Percentiles rank a stretch among this genome's conserved stretches.
phyloP scores from a whole-genome alignment of 2,888 invertebrate species.

The Leucophenga maculata region DNA sequence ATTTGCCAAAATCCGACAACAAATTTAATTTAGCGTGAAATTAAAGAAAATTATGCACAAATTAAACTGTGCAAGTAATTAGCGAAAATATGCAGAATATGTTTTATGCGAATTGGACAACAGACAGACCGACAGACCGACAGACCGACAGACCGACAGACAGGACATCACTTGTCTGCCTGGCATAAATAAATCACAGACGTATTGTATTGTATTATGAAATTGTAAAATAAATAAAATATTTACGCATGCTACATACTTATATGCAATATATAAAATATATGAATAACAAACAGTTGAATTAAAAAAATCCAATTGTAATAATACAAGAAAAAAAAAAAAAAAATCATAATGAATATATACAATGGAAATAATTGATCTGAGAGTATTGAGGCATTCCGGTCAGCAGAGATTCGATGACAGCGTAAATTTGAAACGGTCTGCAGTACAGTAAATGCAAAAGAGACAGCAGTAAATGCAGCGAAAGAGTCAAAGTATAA shows the following conservation, averaged over 20 bases:
- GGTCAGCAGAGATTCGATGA: neutral
- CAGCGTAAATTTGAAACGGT: neutral
- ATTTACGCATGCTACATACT: no score
- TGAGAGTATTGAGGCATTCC: neutral
- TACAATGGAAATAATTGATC: slow-evolving; percentile 17
- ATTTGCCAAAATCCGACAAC: neutral
- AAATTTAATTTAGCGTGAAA: slow-evolving; percentile 61
- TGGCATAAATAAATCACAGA: neutral
- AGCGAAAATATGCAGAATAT: neutral
- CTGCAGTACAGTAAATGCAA: neutral
- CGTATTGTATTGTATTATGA: neutral
- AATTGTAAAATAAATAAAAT: neutral
- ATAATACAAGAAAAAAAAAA: slow-evolving; percentile 4
- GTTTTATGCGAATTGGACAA: no score
- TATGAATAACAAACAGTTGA: neutral
- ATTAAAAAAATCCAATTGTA: neutral
- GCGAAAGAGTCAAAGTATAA: no score
- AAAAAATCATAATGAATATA: slow-evolving; percentile 11
- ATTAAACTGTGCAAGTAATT: slow-evolving; percentile 11
- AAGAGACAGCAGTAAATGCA: neutral
- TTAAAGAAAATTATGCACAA: slow-evolving; percentile 48
- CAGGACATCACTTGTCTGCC: no score
- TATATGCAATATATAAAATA: no score
- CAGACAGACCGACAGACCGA: no score
- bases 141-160: no score